These are phyloP conservation scores for Riparia riparia DNA, from an alignment of 2,113 vertebrate species.

Conservation along the genomic window DNA sequence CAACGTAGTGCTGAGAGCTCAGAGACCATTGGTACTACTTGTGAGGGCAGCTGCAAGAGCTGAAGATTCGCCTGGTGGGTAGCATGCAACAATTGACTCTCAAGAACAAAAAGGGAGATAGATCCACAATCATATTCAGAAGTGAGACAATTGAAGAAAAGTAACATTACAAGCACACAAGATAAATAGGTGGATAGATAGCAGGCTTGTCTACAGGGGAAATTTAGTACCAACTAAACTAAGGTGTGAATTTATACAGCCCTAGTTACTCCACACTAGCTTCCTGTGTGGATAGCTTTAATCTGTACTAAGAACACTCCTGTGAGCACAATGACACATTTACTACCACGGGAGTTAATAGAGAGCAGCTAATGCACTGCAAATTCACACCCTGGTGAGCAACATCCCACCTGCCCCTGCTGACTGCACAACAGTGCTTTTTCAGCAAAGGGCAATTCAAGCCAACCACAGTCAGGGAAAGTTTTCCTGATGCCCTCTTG, in stretches of 20 bases:
- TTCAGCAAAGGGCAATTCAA: neutral
- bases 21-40: neutral
- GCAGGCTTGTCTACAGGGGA: neutral
- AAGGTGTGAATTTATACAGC: conserved; percentile 27
- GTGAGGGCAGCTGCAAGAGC: neutral
- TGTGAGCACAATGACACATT: conserved; percentile 46
- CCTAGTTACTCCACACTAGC: neutral
- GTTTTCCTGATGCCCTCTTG: neutral
- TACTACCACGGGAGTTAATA: neutral
- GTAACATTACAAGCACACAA: neutral
- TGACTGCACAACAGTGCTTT: neutral
- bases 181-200: neutral
- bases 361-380: neutral
- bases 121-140: neutral
- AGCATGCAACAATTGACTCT: neutral
- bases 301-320: conserved; percentile 7
- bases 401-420: neutral
- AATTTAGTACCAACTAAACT: neutral
- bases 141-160: neutral
- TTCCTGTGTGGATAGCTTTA: conserved; percentile 33
- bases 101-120: neutral
- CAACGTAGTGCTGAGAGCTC: neutral
- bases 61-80: neutral
- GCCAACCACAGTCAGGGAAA: neutral
- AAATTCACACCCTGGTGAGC: neutral